Evolutionary conservation across 2,797 vertebrate species (phyloP).

Genomic region (Xiphophorus birchmanni): DNA sequence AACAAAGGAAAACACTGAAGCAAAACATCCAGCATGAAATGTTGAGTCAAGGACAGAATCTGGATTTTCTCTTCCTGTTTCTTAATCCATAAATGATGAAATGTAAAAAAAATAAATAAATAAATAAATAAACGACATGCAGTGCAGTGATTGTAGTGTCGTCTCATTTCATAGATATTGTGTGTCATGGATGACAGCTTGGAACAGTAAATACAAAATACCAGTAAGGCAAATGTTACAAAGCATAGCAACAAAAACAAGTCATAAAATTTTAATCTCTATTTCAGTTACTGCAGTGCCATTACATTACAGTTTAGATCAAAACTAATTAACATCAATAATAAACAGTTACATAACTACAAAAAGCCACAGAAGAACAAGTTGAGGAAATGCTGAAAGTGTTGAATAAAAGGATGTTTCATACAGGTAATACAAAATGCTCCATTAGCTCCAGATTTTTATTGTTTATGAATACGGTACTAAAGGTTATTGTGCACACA

Average conservation of each 20-base stretch:
- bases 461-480: not conserved
- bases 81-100: not conserved
- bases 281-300: not conserved
- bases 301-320: not conserved
- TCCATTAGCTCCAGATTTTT: not conserved
- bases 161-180: not conserved
- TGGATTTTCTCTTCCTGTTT: not conserved
- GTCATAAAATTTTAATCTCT: not conserved
- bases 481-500: not conserved
- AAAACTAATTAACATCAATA: not conserved
- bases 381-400: not conserved
- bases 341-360: not conserved
- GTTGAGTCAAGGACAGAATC: not conserved
- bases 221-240: not conserved
- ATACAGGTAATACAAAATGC: not conserved
- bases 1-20: not conserved
- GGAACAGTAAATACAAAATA: not conserved
- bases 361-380: not conserved
- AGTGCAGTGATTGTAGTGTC: not conserved
- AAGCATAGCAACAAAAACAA: not conserved
- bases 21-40: not conserved
- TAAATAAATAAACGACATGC: not conserved
- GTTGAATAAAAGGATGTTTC: not conserved
- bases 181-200: not conserved
- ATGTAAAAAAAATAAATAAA: not conserved